A percentile compares a stretch with the other conserved stretches of the same genome.
These are phyloP conservation scores for Mesoclemmys tuberculata DNA, from an alignment of 2,113 vertebrate species.

Conservation along the genomic window DNA sequence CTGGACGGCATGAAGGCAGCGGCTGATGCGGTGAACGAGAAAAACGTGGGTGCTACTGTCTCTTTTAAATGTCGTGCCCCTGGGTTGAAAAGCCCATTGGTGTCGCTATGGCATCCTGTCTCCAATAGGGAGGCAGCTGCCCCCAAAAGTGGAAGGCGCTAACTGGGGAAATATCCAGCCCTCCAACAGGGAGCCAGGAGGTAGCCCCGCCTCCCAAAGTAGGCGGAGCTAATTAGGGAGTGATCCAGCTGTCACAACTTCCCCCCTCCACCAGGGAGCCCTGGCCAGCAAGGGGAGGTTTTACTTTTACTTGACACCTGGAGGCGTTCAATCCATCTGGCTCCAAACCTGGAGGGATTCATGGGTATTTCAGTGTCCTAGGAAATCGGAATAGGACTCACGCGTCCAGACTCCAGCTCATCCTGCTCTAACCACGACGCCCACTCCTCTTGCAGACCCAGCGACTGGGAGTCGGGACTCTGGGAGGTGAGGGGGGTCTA, in stretches of 20 bases:
- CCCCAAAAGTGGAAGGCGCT: background rate
- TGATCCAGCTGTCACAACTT: background rate
- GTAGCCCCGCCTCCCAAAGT: no score
- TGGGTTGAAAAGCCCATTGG: background rate
- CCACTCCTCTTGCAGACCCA: background rate
- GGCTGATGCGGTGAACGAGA: constrained; percentile 83
- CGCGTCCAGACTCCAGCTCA: background rate
- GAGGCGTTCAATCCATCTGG: background rate
- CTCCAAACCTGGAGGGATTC: background rate
- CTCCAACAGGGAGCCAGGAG: no score
- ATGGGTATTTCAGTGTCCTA: background rate
- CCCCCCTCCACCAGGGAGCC: background rate
- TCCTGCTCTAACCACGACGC: background rate
- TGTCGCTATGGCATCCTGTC: background rate
- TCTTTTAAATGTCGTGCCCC: no score
- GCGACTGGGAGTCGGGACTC: background rate
- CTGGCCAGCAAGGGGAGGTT: background rate
- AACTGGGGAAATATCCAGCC: background rate
- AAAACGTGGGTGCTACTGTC: constrained; percentile 78
- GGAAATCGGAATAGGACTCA: background rate
- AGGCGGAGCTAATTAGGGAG: no score
- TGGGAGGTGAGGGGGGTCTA: background rate
- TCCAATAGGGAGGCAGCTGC: no score
- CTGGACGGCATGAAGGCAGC: constrained; percentile 91
- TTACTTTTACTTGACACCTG: background rate